phyloP scores from a whole-genome alignment of 1,140 invertebrate species.

The Chrysopa pallens region DNA sequence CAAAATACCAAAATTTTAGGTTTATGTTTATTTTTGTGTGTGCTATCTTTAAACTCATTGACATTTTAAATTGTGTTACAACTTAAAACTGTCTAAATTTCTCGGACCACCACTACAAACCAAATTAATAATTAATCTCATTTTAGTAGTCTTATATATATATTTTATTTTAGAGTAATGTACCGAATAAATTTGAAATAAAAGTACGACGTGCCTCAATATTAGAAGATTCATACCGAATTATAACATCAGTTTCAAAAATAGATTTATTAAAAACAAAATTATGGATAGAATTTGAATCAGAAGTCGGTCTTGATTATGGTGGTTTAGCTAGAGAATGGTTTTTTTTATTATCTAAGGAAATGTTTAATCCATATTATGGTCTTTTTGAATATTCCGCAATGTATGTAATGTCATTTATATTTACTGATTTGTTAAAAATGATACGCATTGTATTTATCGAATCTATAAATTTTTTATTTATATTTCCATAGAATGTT shows the following conservation, averaged over 20 bases:
- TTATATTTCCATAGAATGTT: no score
- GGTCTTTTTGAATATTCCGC: constrained; percentile 98
- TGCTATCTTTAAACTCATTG: neutral
- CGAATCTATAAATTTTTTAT: no score
- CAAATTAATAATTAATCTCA: no score
- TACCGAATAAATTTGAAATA: constrained; percentile 96
- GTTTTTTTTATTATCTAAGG: constrained; percentile 96
- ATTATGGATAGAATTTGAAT: constrained; percentile 97
- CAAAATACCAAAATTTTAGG: no score
- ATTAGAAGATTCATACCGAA: constrained; percentile 88
- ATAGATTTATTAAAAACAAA: constrained; percentile 89
- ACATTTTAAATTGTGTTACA: neutral
- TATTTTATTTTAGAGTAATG: constrained; percentile 51
- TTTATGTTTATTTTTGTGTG: neutral
- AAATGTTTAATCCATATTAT: constrained; percentile 99
- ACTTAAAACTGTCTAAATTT: constrained; percentile 1
- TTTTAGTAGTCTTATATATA: constrained; percentile 2
- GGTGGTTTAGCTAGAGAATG: constrained; percentile 93
- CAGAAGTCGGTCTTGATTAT: constrained; percentile 93
- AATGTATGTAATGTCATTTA: constrained; percentile 42
- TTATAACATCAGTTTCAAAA: constrained; percentile 68
- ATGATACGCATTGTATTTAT: no score
- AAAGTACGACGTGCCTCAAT: constrained; percentile 80
- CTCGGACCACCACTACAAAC: neutral
- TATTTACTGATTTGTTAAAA: no score